Base-by-base conservation (phyloP, 2,113 vertebrate species). In the Dicaeum eximium region DNA sequence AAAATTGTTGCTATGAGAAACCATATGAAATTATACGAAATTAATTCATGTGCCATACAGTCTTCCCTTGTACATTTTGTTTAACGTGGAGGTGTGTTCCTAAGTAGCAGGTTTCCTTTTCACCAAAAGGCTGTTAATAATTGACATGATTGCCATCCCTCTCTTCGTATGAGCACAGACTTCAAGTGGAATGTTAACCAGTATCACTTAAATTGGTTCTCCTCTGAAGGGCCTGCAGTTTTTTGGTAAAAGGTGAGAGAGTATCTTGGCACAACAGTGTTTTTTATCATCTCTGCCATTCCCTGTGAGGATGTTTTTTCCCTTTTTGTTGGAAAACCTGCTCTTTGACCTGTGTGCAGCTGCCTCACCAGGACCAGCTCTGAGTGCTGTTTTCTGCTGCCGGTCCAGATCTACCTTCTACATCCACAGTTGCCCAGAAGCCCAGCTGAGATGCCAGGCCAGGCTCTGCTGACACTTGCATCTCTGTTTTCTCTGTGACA, bases 321-420 rank as follows among this genome's bases (percentile, higher is more conserved):
- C 16, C 33, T 86, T 83, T 71, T 45, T 85, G 61, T 50, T 31
- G 62, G 71, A 92, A 96, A 83, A 86, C n/a, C 72, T 93, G n/a
- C n/a, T 62, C 87, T 93, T 95, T 97, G 88, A 80, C 80, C 51
- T 89, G 61, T 79, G 33, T 66, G 15, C 4, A 2, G 25, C 48
- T 70, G 60, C 31, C 44, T 61, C 54, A 24, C 0, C 16, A 66
- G 88, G 38, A 28, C 16, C 54, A 50, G 45, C n/a, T 80, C 75
- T 75, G 48, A 62, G 58, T 79, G 24, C 30, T 88, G 33, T 91
- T 97, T 89, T 74, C 56, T 95, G 57, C 74, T 95, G 79, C 87
- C 78, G 67, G 3, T 92, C 47, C 93, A 71, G 57, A 69, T 64
- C 33, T 56, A 24, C 27, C 10, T 93, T 86, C 69, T 78, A 1